Conservation (phyloP, 2,113 vertebrate species). For the Oxygymnocypris stewartii region DNA sequence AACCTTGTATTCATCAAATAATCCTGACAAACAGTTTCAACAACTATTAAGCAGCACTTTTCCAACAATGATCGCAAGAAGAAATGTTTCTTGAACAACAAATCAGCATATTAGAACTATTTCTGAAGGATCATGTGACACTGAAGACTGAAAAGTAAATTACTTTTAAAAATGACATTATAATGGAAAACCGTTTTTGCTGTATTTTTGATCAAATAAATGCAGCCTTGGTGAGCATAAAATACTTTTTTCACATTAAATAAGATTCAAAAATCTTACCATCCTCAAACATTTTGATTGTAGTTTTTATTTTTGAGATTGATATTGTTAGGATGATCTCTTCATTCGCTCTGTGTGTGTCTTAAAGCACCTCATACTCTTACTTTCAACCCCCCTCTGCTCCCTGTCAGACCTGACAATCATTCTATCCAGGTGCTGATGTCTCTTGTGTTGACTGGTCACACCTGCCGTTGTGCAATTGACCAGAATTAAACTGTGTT, state of each 20-base stretch:
- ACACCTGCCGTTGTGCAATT: constrained; percentile 27
- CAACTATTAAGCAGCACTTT: background rate
- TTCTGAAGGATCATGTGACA: background rate
- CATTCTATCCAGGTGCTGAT: constrained; percentile 35
- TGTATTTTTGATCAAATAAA: no score
- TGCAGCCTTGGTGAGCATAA: no score
- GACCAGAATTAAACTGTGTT: background rate
- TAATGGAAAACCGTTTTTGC: no score
- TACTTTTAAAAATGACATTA: no score
- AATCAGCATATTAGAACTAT: background rate
- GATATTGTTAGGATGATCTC: constrained; percentile 15
- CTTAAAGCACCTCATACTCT: constrained; percentile 8
- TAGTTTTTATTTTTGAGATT: background rate
- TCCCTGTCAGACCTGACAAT: constrained; percentile 17
- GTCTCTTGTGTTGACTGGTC: constrained; percentile 29
- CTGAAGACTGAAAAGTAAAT: background rate
- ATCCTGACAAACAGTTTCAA: background rate
- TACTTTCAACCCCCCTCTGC: background rate
- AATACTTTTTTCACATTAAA: no score
- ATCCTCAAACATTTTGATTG: background rate
- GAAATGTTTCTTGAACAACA: background rate
- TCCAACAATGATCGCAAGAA: background rate
- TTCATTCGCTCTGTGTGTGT: constrained; percentile 37
- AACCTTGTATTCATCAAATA: background rate
- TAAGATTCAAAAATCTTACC: background rate